Percentiles rank a stretch among this genome's conserved stretches.
Evolutionary conservation across 2,888 invertebrate species (phyloP).

Genomic region (Tachina lurida): DNA sequence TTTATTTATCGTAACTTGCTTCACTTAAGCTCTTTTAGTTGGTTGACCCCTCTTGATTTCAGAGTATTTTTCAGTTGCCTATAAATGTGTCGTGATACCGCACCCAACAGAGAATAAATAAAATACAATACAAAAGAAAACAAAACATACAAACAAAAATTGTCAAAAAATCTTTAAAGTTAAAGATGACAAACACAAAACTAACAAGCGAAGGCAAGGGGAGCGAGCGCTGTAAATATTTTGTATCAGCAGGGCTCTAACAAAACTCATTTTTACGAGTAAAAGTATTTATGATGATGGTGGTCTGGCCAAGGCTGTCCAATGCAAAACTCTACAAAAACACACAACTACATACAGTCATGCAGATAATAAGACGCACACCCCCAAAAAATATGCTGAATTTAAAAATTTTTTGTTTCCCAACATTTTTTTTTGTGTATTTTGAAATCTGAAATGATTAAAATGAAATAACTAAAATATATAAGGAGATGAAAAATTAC

Average conservation of each 20-base stretch:
- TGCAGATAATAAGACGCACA: neutral
- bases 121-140: constrained; percentile 1
- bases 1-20: constrained; percentile 4
- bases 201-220: constrained; percentile 5
- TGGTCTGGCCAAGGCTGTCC: constrained; percentile 7
- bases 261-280: constrained; percentile 10
- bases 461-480: too few species aligned
- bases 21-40: constrained; percentile 30
- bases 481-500: too few species aligned
- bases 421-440: too few species aligned
- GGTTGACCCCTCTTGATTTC: constrained; percentile 23
- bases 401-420: too few species aligned
- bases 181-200: neutral
- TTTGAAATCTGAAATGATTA: too few species aligned
- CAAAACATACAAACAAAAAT: neutral
- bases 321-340: neutral
- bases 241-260: constrained; percentile 23
- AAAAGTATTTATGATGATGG: constrained; percentile 33
- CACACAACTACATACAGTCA: neutral
- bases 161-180: constrained; percentile 19
- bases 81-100: constrained; percentile 46
- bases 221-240: neutral
- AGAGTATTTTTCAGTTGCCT: constrained; percentile 14
- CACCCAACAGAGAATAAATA: constrained; percentile 45
- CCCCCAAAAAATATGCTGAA: too few species aligned